Evolutionary conservation across 2,888 invertebrate species (phyloP), one percentile per base, ranked within the genome.

Genomic region (Boloria selene): DNA sequence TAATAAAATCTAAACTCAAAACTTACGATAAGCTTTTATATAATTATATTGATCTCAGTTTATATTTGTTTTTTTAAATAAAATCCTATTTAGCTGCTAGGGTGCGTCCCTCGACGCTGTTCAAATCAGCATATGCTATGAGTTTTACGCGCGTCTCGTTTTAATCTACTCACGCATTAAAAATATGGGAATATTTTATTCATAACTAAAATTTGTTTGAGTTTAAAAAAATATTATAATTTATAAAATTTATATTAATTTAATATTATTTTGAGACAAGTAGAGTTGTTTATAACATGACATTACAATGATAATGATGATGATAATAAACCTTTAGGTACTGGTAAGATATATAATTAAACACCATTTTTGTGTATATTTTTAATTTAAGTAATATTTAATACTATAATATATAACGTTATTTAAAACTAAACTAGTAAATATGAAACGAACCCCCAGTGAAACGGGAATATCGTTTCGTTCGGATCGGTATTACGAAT

Each of bases 71-170:
- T 82, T 22, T 76, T 75, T 70, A 65, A 72, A 68, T 72, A 70
- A 79, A 82, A 81, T 81, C 82, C 78, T 76, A 76, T 82, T 81
- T 77, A 75, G 72, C 68, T 64, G 56, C 71, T 74, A 77, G 79
- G 78, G 79, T 80, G 78, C 64, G 71, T 71, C 77, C 79, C 78
- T 64, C 68, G 65, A 49, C 65, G 68, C 67, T 59, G 71, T 65
- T 71, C 74, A 66, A 70, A 73, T 70, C 76, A 78, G 76, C 90
- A 91, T 91, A 90, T 90, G 90, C 76, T 87, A 70, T 73, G 77
- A 75, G 87, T 89, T 90, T 85, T 84, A 86, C 85, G 89, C 86
- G 80, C 75, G 79, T 81, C 81, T 81, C 80, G 82, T 87, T 87
- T 87, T 88, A 88, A 87, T 88, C 85, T 84, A 77, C 82, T 79